Evolutionary conservation across 2,888 invertebrate species (phyloP).

Genomic region (Oscheius sp.): DNA sequence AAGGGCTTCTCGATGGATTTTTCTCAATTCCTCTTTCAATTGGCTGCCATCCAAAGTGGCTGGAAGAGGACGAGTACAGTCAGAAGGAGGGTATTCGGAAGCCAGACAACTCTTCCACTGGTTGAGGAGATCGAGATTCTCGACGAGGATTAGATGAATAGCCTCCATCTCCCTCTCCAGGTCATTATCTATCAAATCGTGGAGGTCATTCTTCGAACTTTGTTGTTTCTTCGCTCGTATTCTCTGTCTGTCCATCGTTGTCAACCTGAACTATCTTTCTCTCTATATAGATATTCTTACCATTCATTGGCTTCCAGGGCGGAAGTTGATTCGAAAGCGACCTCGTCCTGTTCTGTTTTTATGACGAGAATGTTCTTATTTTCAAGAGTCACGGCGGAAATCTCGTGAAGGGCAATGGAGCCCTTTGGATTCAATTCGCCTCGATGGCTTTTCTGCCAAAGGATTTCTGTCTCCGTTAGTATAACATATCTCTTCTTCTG

Average conservation of each 20-base stretch:
- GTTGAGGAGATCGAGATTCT: conserved; percentile 57
- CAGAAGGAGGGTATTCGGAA: conserved; percentile 6
- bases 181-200: conserved; percentile 34
- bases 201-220: conserved; percentile 27
- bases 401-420: conserved; percentile 43
- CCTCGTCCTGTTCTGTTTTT: conserved; percentile 42
- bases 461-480: conserved; percentile 57
- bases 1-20: conserved; percentile 38
- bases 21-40: conserved; percentile 30
- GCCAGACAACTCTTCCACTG: conserved; percentile 57
- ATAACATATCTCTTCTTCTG: conserved; percentile 57
- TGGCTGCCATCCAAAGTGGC: conserved; percentile 20
- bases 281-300: conserved; percentile 32
- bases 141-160: conserved; percentile 43
- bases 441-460: conserved; percentile 62
- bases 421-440: conserved; percentile 52
- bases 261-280: conserved; percentile 31
- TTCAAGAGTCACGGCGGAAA: conserved; percentile 52
- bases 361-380: conserved; percentile 59
- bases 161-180: conserved; percentile 46
- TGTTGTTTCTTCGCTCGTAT: conserved; percentile 27
- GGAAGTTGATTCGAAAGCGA: conserved; percentile 63
- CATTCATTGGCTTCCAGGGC: conserved; percentile 63
- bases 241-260: conserved; percentile 44
- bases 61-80: conserved; percentile 34